These are phyloP conservation scores for Petrocephalus schoutedeni DNA, from an alignment of 2,797 vertebrate genomes.

Conservation along the genomic window DNA sequence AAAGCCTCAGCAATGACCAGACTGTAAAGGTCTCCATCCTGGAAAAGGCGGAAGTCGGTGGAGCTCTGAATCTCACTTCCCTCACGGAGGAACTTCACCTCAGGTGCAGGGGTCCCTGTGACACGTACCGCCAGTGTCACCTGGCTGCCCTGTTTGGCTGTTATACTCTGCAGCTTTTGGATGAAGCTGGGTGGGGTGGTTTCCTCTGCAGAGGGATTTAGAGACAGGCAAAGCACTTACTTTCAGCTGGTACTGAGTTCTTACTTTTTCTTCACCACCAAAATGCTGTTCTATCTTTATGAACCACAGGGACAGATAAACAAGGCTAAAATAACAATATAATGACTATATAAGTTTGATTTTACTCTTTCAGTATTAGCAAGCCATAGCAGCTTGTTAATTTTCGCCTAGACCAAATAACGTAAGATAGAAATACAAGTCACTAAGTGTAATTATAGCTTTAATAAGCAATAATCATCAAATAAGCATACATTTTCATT, in stretches of 20 bases:
- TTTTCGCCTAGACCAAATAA: not conserved
- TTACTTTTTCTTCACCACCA: not conserved
- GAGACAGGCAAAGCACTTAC: not conserved
- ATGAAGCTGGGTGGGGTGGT: conserved; percentile 89
- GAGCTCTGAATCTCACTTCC: conserved; percentile 99
- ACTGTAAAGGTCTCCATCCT: conserved; percentile 91
- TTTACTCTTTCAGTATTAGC: not conserved
- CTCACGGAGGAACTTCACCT: conserved; percentile 95
- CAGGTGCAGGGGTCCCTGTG: conserved; percentile 93
- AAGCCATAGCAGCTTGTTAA: not conserved
- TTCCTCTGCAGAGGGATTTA: conserved; percentile 65
- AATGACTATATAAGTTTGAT: not conserved
- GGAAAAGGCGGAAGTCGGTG: conserved; percentile 89
- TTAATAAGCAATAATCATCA: not conserved
- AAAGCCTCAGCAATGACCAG: conserved; percentile 94
- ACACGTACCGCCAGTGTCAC: conserved; percentile 88
- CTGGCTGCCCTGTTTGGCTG: conserved; percentile 92
- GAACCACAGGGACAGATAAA: not conserved
- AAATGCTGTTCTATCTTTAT: not conserved
- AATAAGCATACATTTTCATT: not conserved
- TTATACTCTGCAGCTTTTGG: conserved; percentile 91
- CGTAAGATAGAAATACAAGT: not conserved
- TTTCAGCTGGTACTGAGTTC: not conserved
- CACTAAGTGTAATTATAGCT: not conserved
- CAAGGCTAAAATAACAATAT: not conserved